These are phyloP conservation scores for Neodiprion virginianus DNA, from an alignment of 1,140 invertebrate species.

Conservation along the genomic window DNA sequence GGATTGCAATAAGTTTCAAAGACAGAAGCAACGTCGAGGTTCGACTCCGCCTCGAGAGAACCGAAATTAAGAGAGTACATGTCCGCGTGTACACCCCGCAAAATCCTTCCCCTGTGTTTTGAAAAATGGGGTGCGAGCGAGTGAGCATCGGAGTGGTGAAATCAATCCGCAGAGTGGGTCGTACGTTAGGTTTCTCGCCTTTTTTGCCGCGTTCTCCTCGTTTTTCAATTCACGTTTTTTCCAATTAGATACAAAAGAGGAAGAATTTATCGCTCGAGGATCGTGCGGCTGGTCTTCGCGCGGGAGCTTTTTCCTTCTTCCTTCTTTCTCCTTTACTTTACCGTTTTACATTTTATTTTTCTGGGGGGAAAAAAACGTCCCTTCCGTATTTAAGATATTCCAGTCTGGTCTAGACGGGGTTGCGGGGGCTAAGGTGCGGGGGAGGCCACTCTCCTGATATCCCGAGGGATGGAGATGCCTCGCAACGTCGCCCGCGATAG, in stretches of 20 bases:
- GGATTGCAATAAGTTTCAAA: no score
- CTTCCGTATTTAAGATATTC: conserved; percentile 7
- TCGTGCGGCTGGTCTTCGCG: not conserved
- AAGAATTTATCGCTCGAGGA: not conserved
- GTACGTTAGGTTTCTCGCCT: no score
- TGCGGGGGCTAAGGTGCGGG: not conserved
- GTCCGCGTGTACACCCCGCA: no score
- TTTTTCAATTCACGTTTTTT: not conserved
- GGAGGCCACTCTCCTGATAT: conserved; percentile 3
- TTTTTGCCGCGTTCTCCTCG: no score
- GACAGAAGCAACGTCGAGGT: no score
- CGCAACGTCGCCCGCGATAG: not conserved
- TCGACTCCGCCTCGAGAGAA: no score
- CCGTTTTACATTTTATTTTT: no score
- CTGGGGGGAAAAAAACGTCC: not conserved
- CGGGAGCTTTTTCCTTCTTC: not conserved
- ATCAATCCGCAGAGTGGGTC: no score
- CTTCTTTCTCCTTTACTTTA: not conserved
- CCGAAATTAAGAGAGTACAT: no score
- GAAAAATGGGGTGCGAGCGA: no score
- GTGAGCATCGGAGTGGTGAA: no score
- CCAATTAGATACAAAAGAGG: not conserved
- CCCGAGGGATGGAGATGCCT: not conserved
- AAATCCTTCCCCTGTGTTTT: no score
- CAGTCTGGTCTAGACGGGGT: conserved; percentile 1